phyloP scores from a whole-genome alignment of 2,113 vertebrate genomes.

The Phalacrocorax aristotelis region DNA sequence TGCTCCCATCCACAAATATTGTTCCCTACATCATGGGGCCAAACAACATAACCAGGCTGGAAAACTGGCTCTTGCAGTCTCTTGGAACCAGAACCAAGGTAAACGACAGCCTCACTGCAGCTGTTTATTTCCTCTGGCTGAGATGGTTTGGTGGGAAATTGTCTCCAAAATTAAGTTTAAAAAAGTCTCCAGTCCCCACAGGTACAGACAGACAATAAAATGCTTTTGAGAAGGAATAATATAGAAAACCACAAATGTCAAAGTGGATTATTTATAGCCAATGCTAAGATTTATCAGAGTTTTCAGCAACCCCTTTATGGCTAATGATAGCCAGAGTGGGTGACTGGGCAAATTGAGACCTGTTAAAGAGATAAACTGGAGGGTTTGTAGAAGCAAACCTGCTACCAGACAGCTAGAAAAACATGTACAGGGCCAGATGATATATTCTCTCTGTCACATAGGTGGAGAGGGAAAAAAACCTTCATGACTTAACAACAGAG shows the following conservation, averaged over 20 bases:
- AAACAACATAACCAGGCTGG: not conserved
- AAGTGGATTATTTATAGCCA: slow-evolving; percentile 29
- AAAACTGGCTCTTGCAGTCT: not conserved
- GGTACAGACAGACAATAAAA: slow-evolving; percentile 18
- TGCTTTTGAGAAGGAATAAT: not conserved
- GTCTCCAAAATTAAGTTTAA: not conserved
- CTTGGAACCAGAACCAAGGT: not conserved
- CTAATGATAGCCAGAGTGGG: not conserved
- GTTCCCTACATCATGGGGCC: not conserved
- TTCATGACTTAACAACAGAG: not conserved
- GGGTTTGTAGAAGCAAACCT: not conserved
- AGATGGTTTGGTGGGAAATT: not conserved
- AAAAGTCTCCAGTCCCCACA: not conserved
- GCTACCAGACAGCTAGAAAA: not conserved
- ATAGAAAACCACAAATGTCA: not conserved
- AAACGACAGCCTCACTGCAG: not conserved
- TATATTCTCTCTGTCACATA: not conserved
- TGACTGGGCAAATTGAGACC: not conserved
- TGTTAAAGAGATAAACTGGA: not conserved
- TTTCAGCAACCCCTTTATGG: not conserved
- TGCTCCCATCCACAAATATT: not conserved
- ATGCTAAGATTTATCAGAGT: not conserved
- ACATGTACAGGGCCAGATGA: not conserved
- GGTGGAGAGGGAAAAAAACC: not conserved
- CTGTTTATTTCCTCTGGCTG: not conserved